A percentile compares a stretch with the other conserved stretches of the same genome.
Evolutionary conservation across 2,797 vertebrate species (phyloP).

Genomic region (Scolopax bukidnonensis): DNA sequence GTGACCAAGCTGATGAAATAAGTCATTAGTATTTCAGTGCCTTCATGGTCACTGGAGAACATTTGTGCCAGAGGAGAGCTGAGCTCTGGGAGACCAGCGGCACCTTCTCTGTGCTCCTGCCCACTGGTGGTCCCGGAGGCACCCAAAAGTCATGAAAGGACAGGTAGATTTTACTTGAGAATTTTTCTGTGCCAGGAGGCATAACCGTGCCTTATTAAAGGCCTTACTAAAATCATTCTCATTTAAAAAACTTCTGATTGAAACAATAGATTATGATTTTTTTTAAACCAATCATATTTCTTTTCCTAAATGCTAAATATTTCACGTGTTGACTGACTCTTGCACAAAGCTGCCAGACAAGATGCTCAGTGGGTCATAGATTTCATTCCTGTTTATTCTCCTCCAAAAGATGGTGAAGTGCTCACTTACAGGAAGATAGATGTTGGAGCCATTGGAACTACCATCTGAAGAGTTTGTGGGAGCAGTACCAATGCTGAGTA

Average conservation of each 20-base stretch:
- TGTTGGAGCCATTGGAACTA: background rate
- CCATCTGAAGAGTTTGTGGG: background rate
- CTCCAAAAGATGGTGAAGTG: background rate
- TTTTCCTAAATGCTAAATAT: background rate
- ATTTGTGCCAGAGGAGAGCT: background rate
- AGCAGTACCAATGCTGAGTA: background rate
- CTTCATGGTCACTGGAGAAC: background rate
- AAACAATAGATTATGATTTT: background rate
- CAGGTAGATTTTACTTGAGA: background rate
- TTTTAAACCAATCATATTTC: background rate
- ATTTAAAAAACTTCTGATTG: background rate
- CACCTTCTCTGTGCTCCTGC: background rate
- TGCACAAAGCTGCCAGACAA: background rate
- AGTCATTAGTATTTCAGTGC: background rate
- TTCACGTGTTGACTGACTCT: background rate
- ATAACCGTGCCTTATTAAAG: background rate
- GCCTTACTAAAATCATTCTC: background rate
- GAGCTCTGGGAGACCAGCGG: rapidly evolving
- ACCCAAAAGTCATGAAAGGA: background rate
- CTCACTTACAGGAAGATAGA: background rate
- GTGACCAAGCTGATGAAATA: background rate
- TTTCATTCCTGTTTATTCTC: background rate
- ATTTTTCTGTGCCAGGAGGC: background rate
- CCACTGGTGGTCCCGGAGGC: background rate
- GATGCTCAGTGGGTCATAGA: rapidly evolving